A percentile compares a stretch with the other conserved stretches of the same genome.
Conservation (phyloP, 2,797 vertebrate species). For the Anolis apletophallus region DNA sequence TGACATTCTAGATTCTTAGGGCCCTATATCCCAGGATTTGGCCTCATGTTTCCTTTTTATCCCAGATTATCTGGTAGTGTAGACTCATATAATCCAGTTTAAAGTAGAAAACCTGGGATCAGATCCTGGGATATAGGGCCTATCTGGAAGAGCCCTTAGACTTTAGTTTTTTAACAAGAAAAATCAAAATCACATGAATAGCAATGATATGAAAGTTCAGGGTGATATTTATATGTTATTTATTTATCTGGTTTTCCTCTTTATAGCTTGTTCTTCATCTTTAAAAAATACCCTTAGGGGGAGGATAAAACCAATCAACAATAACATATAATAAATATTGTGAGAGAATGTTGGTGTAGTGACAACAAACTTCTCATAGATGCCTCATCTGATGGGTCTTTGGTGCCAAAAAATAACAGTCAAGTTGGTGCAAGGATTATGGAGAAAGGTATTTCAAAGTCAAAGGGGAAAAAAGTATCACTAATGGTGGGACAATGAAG, state of each 20-base stretch:
- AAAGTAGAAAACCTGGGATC: too few species aligned
- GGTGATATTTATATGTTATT: too few species aligned
- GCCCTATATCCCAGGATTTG: too few species aligned
- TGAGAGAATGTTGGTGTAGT: background rate
- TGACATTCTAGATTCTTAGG: background rate
- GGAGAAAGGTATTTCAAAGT: background rate
- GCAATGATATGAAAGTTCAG: too few species aligned
- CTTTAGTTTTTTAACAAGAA: too few species aligned
- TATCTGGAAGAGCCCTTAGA: too few species aligned
- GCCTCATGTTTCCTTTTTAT: too few species aligned
- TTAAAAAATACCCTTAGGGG: background rate
- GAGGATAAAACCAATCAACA: background rate
- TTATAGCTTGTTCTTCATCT: background rate
- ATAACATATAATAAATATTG: background rate
- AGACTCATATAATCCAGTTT: too few species aligned
- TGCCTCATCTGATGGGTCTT: background rate
- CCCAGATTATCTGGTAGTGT: too few species aligned
- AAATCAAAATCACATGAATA: background rate
- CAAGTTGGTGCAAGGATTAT: background rate
- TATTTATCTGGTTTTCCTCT: background rate
- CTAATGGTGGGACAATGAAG: too few species aligned
- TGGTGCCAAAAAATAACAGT: background rate
- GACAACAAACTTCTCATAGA: background rate
- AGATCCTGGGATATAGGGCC: too few species aligned
- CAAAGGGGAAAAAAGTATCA: background rate